These are phyloP conservation scores for Saxicola maurus DNA, from an alignment of 2,797 vertebrate genomes.

Conservation along the genomic window DNA sequence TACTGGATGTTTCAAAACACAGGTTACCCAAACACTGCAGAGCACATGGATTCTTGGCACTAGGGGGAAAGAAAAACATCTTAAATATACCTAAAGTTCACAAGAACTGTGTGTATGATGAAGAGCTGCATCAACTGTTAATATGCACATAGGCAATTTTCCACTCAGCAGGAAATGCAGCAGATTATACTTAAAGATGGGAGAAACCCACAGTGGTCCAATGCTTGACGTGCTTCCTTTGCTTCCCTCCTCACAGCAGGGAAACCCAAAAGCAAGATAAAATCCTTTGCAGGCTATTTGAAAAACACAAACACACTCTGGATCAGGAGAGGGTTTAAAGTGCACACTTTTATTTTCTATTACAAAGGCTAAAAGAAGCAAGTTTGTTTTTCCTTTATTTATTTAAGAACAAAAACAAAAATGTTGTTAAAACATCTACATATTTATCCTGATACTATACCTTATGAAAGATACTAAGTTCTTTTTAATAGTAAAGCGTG, in stretches of 20 bases:
- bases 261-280: background rate
- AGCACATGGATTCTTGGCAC: background rate
- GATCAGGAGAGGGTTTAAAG: constrained; percentile 64
- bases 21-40: background rate
- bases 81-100: background rate
- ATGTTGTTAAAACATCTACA: constrained; percentile 79
- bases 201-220: background rate
- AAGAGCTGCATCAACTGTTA: background rate
- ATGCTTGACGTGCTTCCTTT: background rate
- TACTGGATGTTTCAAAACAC: background rate
- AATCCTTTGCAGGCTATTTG: background rate
- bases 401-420: constrained; percentile 75
- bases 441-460: constrained; percentile 79
- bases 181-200: background rate
- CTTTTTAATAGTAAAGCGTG: constrained; percentile 80
- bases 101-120: background rate
- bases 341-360: constrained; percentile 75
- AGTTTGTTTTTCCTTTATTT: constrained; percentile 64
- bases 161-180: background rate
- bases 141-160: background rate
- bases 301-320: constrained; percentile 12
- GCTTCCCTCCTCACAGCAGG: background rate
- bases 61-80: background rate
- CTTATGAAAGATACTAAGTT: constrained; percentile 73
- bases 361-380: constrained; percentile 76